Evolutionary conservation across 1,140 invertebrate species (phyloP).

Genomic region (Cheumatopsyche charites): DNA sequence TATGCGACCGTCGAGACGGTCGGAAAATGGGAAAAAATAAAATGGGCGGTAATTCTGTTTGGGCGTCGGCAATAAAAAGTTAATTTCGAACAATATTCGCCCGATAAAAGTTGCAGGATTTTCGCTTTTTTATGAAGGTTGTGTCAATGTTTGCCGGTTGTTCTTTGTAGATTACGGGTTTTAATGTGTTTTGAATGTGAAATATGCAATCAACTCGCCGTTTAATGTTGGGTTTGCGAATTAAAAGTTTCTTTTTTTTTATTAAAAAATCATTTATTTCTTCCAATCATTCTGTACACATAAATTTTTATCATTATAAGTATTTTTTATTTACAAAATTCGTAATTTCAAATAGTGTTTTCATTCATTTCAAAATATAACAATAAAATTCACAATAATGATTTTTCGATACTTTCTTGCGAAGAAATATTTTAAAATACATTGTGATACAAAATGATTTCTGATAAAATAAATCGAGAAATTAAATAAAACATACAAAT

Average conservation of each 20-base stretch:
- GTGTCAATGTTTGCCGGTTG: no score
- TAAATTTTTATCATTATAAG: conserved; percentile 45
- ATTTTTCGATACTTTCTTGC: conserved; percentile 12
- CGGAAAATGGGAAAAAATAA: no score
- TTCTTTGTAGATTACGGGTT: no score
- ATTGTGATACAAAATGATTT: conserved; percentile 26
- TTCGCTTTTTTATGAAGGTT: no score
- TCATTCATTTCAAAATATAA: conserved; percentile 40
- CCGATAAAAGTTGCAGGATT: no score
- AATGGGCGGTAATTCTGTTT: no score
- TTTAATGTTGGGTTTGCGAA: not conserved
- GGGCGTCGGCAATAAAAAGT: no score
- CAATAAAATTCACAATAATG: conserved; percentile 33
- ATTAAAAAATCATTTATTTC: conserved; percentile 50
- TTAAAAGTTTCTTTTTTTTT: conserved; percentile 32
- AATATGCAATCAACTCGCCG: no score
- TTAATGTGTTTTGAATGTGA: no score
- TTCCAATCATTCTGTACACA: conserved; percentile 49
- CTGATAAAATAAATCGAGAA: not conserved
- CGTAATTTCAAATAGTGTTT: conserved; percentile 40
- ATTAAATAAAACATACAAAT: conserved; percentile 42
- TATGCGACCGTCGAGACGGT: no score
- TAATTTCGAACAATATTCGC: no score
- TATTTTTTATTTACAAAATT: conserved; percentile 45
- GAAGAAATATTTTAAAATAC: conserved; percentile 34